These are phyloP conservation scores for Rhodophaea formosa DNA, from an alignment of 2,888 invertebrate species.

Conservation along the genomic window DNA sequence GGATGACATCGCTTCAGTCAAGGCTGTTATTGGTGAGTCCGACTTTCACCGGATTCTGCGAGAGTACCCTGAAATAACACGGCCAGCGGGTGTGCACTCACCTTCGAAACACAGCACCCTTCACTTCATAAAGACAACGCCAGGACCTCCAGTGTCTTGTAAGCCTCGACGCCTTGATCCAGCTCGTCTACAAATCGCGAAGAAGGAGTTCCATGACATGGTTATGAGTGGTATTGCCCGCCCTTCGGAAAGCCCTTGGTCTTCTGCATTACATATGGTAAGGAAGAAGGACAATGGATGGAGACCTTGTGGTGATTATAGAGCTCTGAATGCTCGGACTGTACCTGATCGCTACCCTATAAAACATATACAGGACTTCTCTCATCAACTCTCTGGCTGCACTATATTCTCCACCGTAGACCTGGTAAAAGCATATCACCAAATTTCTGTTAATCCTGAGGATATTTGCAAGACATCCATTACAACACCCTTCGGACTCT, in stretches of 20 bases:
- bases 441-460: constrained; percentile 42
- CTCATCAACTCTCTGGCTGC: constrained; percentile 7
- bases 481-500: constrained; percentile 36
- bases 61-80: background rate
- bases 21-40: background rate
- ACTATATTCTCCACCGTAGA: constrained; percentile 7
- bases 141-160: constrained; percentile 16
- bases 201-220: constrained; percentile 18
- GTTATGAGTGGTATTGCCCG: constrained; percentile 3
- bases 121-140: constrained; percentile 19
- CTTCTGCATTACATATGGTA: constrained; percentile 6
- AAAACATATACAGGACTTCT: constrained; percentile 5
- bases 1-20: background rate
- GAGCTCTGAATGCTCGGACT: background rate
- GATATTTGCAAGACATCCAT: constrained; percentile 43
- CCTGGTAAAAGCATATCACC: constrained; percentile 37
- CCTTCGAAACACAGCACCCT: no score
- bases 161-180: no score
- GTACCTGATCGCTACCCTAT: background rate
- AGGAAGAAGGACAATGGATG: constrained; percentile 10
- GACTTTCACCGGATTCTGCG: background rate
- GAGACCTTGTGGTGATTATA: background rate
- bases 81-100: background rate
- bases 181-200: constrained; percentile 1
- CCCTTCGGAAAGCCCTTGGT: constrained; percentile 18